Percentiles rank a stretch among this genome's conserved stretches.
These are phyloP conservation scores for Arizona elegans DNA, from an alignment of 2,113 vertebrate species.

Conservation along the genomic window DNA sequence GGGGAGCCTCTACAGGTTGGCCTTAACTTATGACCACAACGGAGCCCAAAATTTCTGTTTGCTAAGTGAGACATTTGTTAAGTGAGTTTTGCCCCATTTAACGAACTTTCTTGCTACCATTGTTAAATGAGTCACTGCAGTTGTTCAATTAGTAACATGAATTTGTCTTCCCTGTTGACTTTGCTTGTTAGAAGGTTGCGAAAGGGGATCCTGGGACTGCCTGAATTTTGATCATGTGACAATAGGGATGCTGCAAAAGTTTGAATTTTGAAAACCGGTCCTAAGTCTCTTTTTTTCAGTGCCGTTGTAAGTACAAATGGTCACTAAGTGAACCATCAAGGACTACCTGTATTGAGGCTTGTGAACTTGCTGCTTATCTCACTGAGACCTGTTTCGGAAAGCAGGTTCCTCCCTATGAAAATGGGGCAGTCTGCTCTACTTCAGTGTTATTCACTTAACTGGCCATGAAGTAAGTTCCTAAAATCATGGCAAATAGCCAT, in stretches of 20 bases:
- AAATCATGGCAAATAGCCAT: background rate
- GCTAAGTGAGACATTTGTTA: background rate
- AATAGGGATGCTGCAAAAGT: background rate
- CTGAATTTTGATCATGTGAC: background rate
- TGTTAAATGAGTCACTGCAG: background rate
- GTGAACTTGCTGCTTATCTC: background rate
- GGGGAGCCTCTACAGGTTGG: too few relatives aligned
- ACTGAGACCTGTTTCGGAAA: background rate
- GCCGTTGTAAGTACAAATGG: background rate
- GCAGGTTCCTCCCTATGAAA: background rate
- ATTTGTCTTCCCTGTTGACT: background rate
- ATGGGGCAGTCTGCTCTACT: background rate
- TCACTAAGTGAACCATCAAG: background rate
- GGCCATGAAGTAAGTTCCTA: background rate
- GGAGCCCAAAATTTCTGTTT: background rate
- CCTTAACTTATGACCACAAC: background rate
- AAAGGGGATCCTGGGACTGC: background rate
- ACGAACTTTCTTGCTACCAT: background rate
- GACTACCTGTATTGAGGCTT: background rate
- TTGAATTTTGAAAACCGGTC: background rate
- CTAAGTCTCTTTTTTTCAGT: background rate
- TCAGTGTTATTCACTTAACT: background rate
- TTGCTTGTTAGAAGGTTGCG: background rate
- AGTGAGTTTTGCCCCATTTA: background rate
- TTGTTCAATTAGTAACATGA: background rate